Percentiles rank a stretch among this genome's conserved stretches.
These are phyloP conservation scores for Cosmorhoe ocellata DNA, from an alignment of 2,888 invertebrate genomes.

Conservation along the genomic window DNA sequence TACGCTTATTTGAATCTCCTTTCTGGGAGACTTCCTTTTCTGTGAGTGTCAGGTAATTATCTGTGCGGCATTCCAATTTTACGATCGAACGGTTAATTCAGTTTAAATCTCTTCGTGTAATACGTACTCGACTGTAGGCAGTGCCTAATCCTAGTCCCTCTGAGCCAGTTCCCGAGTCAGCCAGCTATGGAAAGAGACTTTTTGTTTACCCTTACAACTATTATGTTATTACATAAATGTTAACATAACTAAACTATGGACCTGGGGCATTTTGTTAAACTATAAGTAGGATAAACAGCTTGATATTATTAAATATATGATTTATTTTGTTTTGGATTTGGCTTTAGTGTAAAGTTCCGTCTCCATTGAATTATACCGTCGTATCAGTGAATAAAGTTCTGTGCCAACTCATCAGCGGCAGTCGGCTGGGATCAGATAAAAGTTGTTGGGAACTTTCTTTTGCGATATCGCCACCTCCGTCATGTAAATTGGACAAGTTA, in stretches of 20 bases:
- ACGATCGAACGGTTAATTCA: constrained; percentile 82
- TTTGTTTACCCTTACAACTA: constrained; percentile 21
- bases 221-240: too few relatives aligned
- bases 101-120: constrained; percentile 81
- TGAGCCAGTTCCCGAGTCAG: constrained; percentile 57
- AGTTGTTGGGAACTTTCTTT: constrained; percentile 77
- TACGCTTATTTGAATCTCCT: constrained; percentile 79
- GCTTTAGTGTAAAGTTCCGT: constrained; percentile 41
- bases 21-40: constrained; percentile 79
- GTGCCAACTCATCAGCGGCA: constrained; percentile 78
- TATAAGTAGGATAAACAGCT: too few relatives aligned
- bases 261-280: too few relatives aligned
- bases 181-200: constrained; percentile 49
- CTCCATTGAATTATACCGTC: constrained; percentile 59
- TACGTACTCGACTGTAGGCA: constrained; percentile 71
- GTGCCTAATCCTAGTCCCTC: constrained; percentile 75
- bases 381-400: constrained; percentile 76
- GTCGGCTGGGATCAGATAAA: constrained; percentile 76
- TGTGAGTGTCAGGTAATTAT: constrained; percentile 83
- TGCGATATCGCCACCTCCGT: constrained; percentile 79
- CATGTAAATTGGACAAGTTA: constrained; percentile 80
- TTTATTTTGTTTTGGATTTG: background rate
- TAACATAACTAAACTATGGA: too few relatives aligned
- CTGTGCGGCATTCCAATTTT: constrained; percentile 83
- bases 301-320: background rate